phyloP scores from a whole-genome alignment of 2,113 vertebrate genomes.

The Myanophis thanlyinensis region DNA sequence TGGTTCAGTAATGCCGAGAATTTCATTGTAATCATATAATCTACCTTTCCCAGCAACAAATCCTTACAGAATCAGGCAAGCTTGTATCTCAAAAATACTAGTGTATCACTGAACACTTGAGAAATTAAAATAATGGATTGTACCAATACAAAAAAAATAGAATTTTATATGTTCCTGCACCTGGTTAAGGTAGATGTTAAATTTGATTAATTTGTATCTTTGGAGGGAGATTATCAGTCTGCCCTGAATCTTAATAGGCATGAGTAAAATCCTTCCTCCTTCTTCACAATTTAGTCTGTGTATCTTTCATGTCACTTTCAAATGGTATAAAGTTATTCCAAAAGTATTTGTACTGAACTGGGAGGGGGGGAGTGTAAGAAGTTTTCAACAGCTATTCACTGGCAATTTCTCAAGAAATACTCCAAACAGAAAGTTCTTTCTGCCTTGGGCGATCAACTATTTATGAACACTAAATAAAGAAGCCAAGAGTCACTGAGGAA shows the following conservation, averaged over 20 bases:
- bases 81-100: constrained; percentile 62
- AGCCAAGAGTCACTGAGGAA: background rate
- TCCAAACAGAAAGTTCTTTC: background rate
- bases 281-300: constrained; percentile 22
- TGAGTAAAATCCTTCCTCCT: background rate
- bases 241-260: constrained; percentile 29
- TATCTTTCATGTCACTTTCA: constrained; percentile 29
- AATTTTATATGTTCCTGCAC: background rate
- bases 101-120: constrained; percentile 41
- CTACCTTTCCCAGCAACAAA: constrained; percentile 36
- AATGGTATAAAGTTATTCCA: constrained; percentile 35
- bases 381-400: background rate
- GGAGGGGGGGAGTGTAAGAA: constrained; percentile 15
- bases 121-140: constrained; percentile 60
- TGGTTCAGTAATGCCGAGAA: constrained; percentile 26
- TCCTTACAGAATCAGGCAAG: constrained; percentile 29
- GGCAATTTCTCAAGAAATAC: background rate
- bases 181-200: constrained; percentile 26
- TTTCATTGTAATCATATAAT: constrained; percentile 33
- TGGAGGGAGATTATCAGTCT: constrained; percentile 41
- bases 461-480: background rate
- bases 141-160: constrained; percentile 35
- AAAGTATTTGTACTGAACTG: constrained; percentile 8
- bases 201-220: constrained; percentile 44
- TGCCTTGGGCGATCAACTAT: background rate